Percentiles rank a stretch among this genome's conserved stretches.
Evolutionary conservation across 92 coral and sea anemone species (phyloP).

Genomic region (Heteractis magnifica): DNA sequence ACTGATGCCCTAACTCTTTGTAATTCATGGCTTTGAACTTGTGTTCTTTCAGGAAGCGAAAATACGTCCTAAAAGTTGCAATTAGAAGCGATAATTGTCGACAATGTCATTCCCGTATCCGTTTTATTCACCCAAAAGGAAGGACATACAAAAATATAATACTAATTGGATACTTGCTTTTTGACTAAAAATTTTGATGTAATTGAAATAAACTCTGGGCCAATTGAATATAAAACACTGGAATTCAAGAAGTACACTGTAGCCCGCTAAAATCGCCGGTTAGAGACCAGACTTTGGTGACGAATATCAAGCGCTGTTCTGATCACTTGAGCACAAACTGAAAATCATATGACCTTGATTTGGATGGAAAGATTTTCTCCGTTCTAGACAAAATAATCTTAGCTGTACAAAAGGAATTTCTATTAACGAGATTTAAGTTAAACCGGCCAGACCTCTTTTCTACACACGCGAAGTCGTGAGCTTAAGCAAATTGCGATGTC

Average conservation of each 20-base stretch:
- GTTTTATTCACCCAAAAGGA: conserved; percentile 17
- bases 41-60: conserved; percentile 11
- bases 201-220: background rate
- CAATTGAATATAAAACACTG: background rate
- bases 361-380: no score
- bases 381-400: background rate
- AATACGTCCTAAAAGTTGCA: conserved; percentile 1
- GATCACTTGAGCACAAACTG: no score
- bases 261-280: background rate
- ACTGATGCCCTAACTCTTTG: background rate
- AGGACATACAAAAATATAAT: conserved; percentile 7
- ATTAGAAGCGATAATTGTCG: conserved; percentile 30
- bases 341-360: no score
- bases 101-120: conserved; percentile 15
- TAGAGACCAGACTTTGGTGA: no score
- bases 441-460: no score
- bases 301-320: no score
- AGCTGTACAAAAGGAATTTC: background rate
- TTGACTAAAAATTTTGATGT: background rate
- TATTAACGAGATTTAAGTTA: no score
- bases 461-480: no score
- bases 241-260: background rate
- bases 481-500: no score
- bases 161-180: conserved; percentile 25
- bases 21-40: conserved; percentile 10